Conservation (phyloP, 2,888 invertebrate genomes). For the Andrena chrysosceles region DNA sequence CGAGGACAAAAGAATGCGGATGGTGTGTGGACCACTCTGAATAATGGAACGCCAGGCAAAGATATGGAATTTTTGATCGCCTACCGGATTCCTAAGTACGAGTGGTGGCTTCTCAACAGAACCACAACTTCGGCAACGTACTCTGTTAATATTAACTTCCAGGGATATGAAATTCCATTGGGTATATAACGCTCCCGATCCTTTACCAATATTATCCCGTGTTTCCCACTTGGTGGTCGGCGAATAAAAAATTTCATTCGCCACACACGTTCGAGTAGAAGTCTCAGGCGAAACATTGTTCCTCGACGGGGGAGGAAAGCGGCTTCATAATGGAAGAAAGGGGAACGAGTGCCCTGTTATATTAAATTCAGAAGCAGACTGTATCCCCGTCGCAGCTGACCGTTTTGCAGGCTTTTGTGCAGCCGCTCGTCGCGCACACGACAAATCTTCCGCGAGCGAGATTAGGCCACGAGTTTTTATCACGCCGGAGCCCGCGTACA, state of each 20-base stretch:
- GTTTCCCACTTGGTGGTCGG: neutral
- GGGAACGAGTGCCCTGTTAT: neutral
- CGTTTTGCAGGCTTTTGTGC: neutral
- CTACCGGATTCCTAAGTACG: neutral
- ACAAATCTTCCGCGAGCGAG: slow-evolving; percentile 5
- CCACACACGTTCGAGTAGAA: neutral
- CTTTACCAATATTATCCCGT: neutral
- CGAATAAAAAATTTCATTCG: too few relatives aligned
- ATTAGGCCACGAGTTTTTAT: neutral
- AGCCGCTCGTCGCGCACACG: neutral
- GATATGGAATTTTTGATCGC: slow-evolving; percentile 15
- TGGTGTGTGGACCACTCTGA: neutral
- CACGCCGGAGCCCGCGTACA: neutral
- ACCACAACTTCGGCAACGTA: neutral
- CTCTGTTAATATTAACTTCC: neutral
- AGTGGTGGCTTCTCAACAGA: neutral
- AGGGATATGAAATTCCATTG: neutral
- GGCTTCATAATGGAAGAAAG: neutral
- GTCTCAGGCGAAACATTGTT: too few relatives aligned
- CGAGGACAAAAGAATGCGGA: neutral
- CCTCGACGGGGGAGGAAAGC: neutral
- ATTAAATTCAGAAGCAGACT: neutral
- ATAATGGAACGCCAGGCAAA: neutral
- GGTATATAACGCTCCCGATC: too few relatives aligned
- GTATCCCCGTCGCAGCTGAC: neutral